phyloP scores from a whole-genome alignment of 2,888 invertebrate genomes.

The Meiosimyza decipiens region DNA sequence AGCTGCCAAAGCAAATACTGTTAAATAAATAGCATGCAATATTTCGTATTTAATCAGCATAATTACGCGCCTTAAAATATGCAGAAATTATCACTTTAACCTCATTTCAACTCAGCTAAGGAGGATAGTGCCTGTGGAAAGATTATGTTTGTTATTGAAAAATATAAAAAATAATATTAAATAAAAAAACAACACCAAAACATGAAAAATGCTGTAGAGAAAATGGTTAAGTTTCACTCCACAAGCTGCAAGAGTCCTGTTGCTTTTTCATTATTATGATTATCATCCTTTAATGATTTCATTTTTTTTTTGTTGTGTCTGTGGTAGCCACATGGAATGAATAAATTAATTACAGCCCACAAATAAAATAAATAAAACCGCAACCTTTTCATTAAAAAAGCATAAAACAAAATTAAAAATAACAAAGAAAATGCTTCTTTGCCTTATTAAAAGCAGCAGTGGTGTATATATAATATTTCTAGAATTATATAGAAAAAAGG shows the following conservation, averaged over 20 bases:
- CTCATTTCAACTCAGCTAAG: too few species aligned
- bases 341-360: conserved; percentile 20
- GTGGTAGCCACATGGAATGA: background rate
- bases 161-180: too few species aligned
- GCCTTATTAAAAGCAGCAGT: background rate
- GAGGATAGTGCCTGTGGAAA: too few species aligned
- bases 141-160: too few species aligned
- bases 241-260: background rate
- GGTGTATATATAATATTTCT: too few species aligned
- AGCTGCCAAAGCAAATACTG: background rate
- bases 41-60: conserved; percentile 17
- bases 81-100: background rate
- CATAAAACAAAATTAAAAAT: background rate
- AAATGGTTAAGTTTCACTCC: too few species aligned
- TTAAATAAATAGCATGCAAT: background rate
- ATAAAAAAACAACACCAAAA: background rate
- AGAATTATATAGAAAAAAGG: background rate
- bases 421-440: background rate
- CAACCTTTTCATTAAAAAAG: conserved; percentile 15
- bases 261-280: conserved; percentile 22
- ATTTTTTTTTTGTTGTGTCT: background rate
- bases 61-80: conserved; percentile 22
- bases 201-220: background rate
- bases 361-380: conserved; percentile 19
- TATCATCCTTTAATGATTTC: conserved; percentile 8